Evolutionary conservation across 1,140 invertebrate genomes (phyloP).

Genomic region (Sycophila sp.): DNA sequence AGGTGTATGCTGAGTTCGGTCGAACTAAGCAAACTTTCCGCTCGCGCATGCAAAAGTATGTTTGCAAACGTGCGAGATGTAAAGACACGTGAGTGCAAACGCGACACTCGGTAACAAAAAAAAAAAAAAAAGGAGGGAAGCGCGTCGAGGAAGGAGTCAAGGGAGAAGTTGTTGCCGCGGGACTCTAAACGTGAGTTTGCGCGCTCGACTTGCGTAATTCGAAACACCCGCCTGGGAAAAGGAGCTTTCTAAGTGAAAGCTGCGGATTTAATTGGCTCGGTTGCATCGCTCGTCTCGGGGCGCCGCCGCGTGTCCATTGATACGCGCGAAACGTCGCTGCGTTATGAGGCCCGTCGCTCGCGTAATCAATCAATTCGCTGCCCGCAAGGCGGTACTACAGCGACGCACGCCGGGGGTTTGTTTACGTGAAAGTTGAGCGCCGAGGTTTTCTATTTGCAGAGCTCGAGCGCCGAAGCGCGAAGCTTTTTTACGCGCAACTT

Average conservation of each 20-base stretch:
- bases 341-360: too few species aligned
- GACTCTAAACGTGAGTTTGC: background rate
- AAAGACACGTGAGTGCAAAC: conserved; percentile 17
- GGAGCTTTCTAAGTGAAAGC: conserved; percentile 13
- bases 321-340: too few species aligned
- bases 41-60: background rate
- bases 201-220: background rate
- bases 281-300: too few species aligned
- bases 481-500: background rate
- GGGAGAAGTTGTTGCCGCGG: too few species aligned
- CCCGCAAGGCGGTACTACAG: too few species aligned
- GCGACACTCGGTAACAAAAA: background rate
- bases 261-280: background rate
- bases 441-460: background rate
- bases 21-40: background rate
- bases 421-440: background rate
- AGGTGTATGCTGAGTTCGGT: background rate
- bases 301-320: too few species aligned
- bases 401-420: too few species aligned
- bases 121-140: background rate
- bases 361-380: too few species aligned
- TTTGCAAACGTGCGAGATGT: conserved; percentile 28
- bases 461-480: too few species aligned
- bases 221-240: background rate
- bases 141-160: background rate